Percentiles rank a stretch among this genome's conserved stretches.
Evolutionary conservation across 2,113 vertebrate species (phyloP).

Genomic region (Castor canadensis): DNA sequence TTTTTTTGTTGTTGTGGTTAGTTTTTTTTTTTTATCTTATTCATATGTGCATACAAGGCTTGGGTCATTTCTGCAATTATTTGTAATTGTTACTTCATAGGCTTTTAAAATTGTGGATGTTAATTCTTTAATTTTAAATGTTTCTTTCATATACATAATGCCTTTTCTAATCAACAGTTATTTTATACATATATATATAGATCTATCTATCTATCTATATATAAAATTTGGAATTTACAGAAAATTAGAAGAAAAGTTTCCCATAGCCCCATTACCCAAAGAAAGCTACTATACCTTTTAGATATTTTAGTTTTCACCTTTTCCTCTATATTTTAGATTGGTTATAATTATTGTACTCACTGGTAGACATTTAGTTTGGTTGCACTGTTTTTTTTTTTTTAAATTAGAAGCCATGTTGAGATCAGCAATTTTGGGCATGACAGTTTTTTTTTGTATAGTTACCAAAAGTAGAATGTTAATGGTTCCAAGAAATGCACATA

Average conservation of each 20-base stretch:
- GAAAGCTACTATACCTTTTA: not conserved
- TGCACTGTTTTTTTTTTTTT: not conserved
- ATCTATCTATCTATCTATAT: no score
- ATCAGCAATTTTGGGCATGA: not conserved
- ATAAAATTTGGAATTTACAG: not conserved
- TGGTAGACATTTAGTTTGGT: not conserved
- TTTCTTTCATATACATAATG: not conserved
- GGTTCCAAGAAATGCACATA: not conserved
- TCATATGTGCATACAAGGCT: no score
- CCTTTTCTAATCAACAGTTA: not conserved
- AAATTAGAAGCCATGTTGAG: not conserved
- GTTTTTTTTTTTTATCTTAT: no score
- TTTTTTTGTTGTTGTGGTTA: no score
- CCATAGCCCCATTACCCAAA: not conserved
- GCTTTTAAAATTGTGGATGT: not conserved
- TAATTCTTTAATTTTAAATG: not conserved
- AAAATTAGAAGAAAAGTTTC: not conserved
- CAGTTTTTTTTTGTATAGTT: not conserved
- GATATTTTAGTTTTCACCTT: not conserved
- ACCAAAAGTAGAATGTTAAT: not conserved
- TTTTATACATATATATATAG: no score
- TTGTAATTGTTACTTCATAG: not conserved
- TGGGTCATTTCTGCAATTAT: no score
- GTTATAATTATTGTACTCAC: not conserved
- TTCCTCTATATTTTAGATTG: slow-evolving; percentile 3